Evolutionary conservation across 2,797 vertebrate species (phyloP), one percentile per base, ranked within the genome.

Genomic region (Sebastes iracundus): DNA sequence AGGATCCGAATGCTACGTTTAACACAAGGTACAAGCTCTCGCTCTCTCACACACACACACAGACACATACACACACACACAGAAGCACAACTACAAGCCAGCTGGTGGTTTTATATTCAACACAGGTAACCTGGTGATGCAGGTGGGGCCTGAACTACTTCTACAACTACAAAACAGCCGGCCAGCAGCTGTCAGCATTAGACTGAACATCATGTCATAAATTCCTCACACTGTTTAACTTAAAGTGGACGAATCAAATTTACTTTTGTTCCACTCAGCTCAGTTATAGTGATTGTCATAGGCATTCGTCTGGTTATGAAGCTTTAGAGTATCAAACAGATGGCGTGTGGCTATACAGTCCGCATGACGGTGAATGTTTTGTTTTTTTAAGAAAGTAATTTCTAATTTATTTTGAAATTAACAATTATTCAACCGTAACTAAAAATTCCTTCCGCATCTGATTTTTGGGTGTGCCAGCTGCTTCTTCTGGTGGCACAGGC

Each of bases 41-140:
- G 2, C 33, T 4, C 33, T 35, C 35, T 38, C 10, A 11, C 35
- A 16, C 38, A 42, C 35, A 38, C 38, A 42, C 38, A 42, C 6
- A 42, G 2, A 42, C 38, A 42, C 38, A 42, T 3, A 42, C 38
- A 42, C 38, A 38, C 32, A 35, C 38, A 42, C 38, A 42, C 14
- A 85, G 11, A 72, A n/a, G 46, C 66, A 63, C 10, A 49, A 6
- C 23, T 72, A 56, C 42, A n/a, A 62, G 81, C 75, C 90, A 91
- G 90, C 84, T 88, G 91, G 79, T 87, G 84, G 86, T 87, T 92
- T 87, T 87, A 92, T 94, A 91, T 93, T 92, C 88, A 93, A 77
- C 78, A 72, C 63, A 83, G 83, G 87, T 81, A 83, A 85, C 85
- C 84, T 74, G 80, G 79, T 83, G 84, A 81, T 84, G 85, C 79